Base-by-base conservation (phyloP, 2,113 vertebrate species). In the Trichomycterus rosablanca region DNA sequence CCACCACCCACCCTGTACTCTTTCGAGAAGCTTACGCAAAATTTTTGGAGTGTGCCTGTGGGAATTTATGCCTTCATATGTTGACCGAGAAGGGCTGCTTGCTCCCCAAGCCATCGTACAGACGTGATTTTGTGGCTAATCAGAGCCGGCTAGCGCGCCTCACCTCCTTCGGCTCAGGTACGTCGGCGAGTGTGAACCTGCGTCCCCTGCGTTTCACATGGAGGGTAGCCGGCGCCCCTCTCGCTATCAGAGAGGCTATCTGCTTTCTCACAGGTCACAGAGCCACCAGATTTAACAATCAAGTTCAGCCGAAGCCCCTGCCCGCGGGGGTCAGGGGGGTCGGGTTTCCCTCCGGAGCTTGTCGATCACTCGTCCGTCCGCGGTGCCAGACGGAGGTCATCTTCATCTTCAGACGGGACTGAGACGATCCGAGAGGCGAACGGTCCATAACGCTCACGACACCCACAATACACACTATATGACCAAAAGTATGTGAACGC, bases 261-360 rank as follows among this genome's bases (percentile, higher is more conserved):
- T 67, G 74, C 77, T 88, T 87, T 84, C 87, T 70, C 60, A 55
- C 71, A 40, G 80, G 85, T 90, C 85, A 90, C 82, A 87, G 86
- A 79, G 83, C 74, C 49, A 67, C 85, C 83, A 78, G 76, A 85
- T 80, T 85, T 80, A 87, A 85, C 77, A 78, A 84, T 86, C 81
- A 83, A 85, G 86, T 81, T 81, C 75, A 85, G 45, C 64, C 55
- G 72, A 67, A 83, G 72, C 80, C 80, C 73, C 75, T 82, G 85
- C 85, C 77, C 68, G 48, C 48, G 20, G 74, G 85, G 84, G 83
- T 86, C 11, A 14, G 37, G 22, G 54, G 75, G 78, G 71, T 89
- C 70, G 73, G 73, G 83, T 91, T 85, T 83, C 86, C 76, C 73
- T 72, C 59, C 59, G 84, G 76, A 74, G 65, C 67, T 72, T 91